These are phyloP conservation scores for Trissolcus brochymenae DNA, from an alignment of 2,888 invertebrate genomes.

Conservation along the genomic window DNA sequence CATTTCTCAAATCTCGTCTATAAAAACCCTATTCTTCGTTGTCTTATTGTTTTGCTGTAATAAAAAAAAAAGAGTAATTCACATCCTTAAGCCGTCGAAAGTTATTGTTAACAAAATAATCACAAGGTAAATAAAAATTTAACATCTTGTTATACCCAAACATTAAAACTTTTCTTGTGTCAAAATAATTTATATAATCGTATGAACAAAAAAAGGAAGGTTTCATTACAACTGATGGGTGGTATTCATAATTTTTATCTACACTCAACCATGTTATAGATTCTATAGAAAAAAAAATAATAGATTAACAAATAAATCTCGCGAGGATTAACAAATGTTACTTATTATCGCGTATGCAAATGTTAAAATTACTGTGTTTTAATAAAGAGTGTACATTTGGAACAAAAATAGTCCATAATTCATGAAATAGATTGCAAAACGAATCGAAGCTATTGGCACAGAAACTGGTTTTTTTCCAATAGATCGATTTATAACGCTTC, in stretches of 20 bases:
- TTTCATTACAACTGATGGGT: no score
- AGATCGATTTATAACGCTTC: constrained; percentile 3
- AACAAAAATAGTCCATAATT: constrained; percentile 7
- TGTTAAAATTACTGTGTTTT: not conserved
- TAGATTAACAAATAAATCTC: no score
- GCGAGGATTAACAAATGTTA: not conserved
- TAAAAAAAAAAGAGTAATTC: constrained; percentile 29
- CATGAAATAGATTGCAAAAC: constrained; percentile 13
- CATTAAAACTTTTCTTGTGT: no score
- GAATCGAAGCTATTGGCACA: constrained; percentile 5
- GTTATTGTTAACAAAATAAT: constrained; percentile 1
- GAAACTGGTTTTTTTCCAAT: not conserved
- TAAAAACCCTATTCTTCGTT: constrained; percentile 6
- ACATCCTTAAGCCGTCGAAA: constrained; percentile 19
- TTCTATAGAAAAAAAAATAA: no score
- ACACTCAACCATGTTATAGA: no score
- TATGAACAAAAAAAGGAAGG: no score
- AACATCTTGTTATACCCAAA: no score
- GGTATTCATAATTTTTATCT: no score
- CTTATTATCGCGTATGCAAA: not conserved
- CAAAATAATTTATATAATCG: no score
- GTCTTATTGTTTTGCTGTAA: constrained; percentile 8
- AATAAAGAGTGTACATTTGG: constrained; percentile 1
- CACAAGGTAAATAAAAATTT: no score
- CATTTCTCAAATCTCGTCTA: constrained; percentile 17